A percentile compares a stretch with the other conserved stretches of the same genome.
These are phyloP conservation scores for Lethenteron camtschaticum DNA, from an alignment of 2,113 vertebrate genomes.

Conservation along the genomic window DNA sequence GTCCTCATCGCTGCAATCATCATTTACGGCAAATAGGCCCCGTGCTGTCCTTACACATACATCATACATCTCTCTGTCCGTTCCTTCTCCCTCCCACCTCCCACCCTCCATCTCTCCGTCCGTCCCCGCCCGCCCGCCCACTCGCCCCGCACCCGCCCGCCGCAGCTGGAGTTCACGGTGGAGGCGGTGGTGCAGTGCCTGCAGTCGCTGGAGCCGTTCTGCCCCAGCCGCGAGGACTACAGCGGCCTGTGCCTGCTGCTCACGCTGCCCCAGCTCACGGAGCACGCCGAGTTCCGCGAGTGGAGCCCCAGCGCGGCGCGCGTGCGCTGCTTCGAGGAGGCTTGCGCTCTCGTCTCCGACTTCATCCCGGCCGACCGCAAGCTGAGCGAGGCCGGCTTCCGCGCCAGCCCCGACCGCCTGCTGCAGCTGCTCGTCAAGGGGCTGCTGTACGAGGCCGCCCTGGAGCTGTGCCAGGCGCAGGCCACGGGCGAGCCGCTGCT, in stretches of 20 bases:
- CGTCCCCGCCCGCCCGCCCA: background rate
- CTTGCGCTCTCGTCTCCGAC: conserved; percentile 72
- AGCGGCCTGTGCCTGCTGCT: conserved; percentile 82
- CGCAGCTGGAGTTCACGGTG: conserved; percentile 76
- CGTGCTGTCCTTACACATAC: too few species aligned
- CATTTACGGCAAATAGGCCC: too few species aligned
- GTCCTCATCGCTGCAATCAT: too few species aligned
- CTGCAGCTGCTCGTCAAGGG: conserved; percentile 95
- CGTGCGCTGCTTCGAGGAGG: conserved; percentile 83
- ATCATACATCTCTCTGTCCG: background rate
- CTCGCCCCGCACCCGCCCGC: background rate
- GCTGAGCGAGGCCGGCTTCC: conserved; percentile 84
- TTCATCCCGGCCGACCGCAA: conserved; percentile 91
- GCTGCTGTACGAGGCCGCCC: conserved; percentile 81
- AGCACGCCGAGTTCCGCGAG: conserved; percentile 87
- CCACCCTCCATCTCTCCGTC: background rate
- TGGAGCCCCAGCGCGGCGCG: conserved; percentile 93
- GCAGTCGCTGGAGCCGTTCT: conserved; percentile 58
- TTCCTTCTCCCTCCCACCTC: background rate
- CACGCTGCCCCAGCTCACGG: conserved; percentile 74
- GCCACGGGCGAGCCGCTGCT: conserved; percentile 77
- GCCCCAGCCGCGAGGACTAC: conserved; percentile 79
- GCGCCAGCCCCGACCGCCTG: conserved; percentile 66
- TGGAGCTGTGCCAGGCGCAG: conserved; percentile 92
- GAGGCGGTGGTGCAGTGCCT: conserved; percentile 76